Base-by-base conservation (phyloP, 2,797 vertebrate genomes). In the Sorex maritimensis region DNA sequence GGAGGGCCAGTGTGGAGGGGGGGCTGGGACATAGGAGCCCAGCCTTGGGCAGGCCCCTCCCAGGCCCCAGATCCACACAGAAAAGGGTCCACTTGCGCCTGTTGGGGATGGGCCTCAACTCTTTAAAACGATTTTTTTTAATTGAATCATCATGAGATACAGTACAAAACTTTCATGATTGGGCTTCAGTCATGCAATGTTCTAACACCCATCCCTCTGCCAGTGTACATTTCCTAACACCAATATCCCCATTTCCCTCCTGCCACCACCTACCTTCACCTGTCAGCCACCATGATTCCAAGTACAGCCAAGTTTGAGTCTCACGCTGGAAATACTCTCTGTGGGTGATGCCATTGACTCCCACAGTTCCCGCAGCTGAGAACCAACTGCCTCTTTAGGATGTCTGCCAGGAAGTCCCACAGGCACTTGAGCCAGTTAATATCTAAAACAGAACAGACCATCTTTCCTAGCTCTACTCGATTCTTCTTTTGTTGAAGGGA, bases 391-490 rank as follows among this genome's bases (percentile, higher is more conserved):
- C 46, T 80, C 11, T 41, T 86, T 71, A 28, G 58, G 28, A 58
- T 58, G 86, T 44, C 41, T 44, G 7, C 41, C 41, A 44, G 41
- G 44, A 77, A 24, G n/a, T 65, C 17, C 58, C 23, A 21, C 5
- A 52, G 65, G 55, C n/a, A 61, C 44, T 12, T 84, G 78, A 69
- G 49, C 46, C 58, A 77, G 28, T 17, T 55, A 68, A 61, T 26
- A 55, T 65, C 5, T 49, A 41, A 89, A 82, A 90, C 7, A 77
- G 68, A 92, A 83, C n/a, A 77, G 13, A 44, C 52, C 58, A 75
- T 44, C 38, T 86, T 82, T 75, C 38, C 80, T 61, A 69, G 75
- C 15, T 89, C 58, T 2, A 30, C 63, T 75, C 55, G 79, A n/a
- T 69, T 24, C 34, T 55, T 14, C 77, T 89, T 49, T 80, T 69